Base-by-base conservation (phyloP, 2,888 invertebrate species). In the Notodonta ziczac region DNA sequence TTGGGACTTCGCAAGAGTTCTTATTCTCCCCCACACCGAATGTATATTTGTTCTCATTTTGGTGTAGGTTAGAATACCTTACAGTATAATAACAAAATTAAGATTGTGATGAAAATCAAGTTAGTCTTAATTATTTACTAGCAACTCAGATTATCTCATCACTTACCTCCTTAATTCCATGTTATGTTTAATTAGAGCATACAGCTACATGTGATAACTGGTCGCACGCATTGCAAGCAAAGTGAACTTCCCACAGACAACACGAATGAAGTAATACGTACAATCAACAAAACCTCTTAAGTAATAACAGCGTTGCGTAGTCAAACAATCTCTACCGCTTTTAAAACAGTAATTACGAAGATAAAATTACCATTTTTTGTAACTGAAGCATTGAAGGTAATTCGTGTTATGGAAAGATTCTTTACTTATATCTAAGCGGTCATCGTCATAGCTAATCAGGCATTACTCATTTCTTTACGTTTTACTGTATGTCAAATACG, bases 171-270 rank as follows among this genome's bases (percentile, higher is more conserved):
- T 13, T 52, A 32, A 52, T 32, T 52, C 16, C 5, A 32, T 8
- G 52, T 32, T 32, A 32, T 32, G 52, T 32, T 52, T 52, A 52
- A 52, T 52, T 52, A 52, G 52, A 32, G 32, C 52, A 52, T 32
- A 8, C 50, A 13, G 52, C 40, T 50, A 32, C 39, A 61, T 60
- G 61, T 52, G 51, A 55, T 60, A 58, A 65, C 58, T 53, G 59
- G 65, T 69, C 65, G 53, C 76, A 73, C 66, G 65, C 61, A 69
- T 65, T 60, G 65, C 65, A 63, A 60, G 62, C 55, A 65, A 61
- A 66, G 60, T 61, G 66, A 65, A 56, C 56, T 81, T 81, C 81
- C 66, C 81, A 81, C 78, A 68, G 71, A 74, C 66, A 66, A 67
- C 66, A 56, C 61, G 56, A 59, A 67, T 76, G 65, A 63, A 51